These are phyloP conservation scores for Raja brachyura DNA, from an alignment of 2,113 vertebrate species.

Conservation along the genomic window DNA sequence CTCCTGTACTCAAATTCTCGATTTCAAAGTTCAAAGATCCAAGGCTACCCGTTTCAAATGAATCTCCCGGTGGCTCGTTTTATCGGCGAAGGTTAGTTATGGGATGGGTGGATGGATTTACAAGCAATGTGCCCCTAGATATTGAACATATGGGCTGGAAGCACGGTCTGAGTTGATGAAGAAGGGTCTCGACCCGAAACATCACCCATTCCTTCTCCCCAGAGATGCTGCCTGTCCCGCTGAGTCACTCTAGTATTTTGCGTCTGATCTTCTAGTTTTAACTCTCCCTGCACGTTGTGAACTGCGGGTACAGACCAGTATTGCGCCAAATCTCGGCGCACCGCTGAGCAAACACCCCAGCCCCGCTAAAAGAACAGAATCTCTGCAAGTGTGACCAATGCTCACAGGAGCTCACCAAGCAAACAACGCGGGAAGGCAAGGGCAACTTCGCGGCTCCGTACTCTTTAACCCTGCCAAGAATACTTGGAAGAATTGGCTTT, in stretches of 20 bases:
- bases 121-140: no score
- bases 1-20: no score
- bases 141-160: no score
- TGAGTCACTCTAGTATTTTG: no score
- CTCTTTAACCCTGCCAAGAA: background rate
- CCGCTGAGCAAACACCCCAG: background rate
- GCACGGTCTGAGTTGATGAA: no score
- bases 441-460: no score
- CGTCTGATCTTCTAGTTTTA: no score
- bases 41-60: background rate
- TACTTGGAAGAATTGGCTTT: background rate
- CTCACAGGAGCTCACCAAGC: background rate
- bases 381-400: background rate
- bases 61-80: background rate
- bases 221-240: no score
- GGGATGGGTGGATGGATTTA: background rate
- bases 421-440: background rate
- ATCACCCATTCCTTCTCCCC: no score
- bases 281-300: background rate
- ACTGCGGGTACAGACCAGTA: background rate
- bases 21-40: no score
- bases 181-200: no score
- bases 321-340: background rate
- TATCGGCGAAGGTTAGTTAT: background rate
- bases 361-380: background rate